These are phyloP conservation scores for Meriones unguiculatus DNA, from an alignment of 2,113 vertebrate genomes.

Conservation along the genomic window DNA sequence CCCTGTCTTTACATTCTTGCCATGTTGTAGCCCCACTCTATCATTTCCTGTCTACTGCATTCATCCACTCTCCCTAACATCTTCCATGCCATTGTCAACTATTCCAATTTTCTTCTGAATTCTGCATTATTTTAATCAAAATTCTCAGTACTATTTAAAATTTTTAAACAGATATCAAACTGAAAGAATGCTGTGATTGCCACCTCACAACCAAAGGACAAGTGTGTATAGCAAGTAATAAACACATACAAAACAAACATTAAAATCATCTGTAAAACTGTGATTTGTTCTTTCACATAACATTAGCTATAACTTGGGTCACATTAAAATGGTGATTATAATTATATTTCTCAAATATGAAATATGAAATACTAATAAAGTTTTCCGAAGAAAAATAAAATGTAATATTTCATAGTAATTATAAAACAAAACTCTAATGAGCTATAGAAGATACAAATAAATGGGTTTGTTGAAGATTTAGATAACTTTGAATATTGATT, in stretches of 20 bases:
- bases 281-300: not conserved
- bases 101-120: not conserved
- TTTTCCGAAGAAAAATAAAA: not conserved
- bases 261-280: not conserved
- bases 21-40: not conserved
- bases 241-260: not conserved
- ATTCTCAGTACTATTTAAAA: not conserved
- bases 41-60: not conserved
- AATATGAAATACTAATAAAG: not conserved
- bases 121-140: not conserved
- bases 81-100: not conserved
- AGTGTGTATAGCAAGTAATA: not conserved
- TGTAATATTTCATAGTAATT: not conserved
- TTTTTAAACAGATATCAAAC: conserved; percentile 4
- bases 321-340: not conserved
- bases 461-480: not conserved
- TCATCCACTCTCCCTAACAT: not conserved
- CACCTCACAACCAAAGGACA: not conserved
- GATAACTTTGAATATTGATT: conserved; percentile 22
- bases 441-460: not conserved
- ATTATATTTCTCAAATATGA: conserved; percentile 28
- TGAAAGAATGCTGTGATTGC: not conserved
- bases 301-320: not conserved
- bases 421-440: conserved; percentile 13
- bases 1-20: not conserved